Percentiles rank a stretch among this genome's conserved stretches.
Conservation (phyloP, 30 jellyfish, hydroid and myxozoan genomes). For the Aurelia sp. region DNA sequence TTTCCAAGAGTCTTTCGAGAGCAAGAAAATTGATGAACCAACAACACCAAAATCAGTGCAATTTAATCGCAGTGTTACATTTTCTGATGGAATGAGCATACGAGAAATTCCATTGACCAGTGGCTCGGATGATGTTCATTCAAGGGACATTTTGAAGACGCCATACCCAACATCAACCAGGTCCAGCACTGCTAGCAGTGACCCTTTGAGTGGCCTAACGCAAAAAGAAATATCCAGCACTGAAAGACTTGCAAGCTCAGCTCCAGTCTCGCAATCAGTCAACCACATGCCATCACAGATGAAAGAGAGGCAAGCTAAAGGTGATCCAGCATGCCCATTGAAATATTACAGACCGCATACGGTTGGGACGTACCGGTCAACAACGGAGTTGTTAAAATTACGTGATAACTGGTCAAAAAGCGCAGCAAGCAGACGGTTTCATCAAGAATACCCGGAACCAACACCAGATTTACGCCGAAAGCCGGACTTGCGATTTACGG, state of each 20-base stretch:
- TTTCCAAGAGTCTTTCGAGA: constrained; percentile 5
- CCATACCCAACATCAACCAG: constrained; percentile 28
- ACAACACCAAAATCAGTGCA: constrained; percentile 77
- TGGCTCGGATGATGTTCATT: constrained; percentile 27
- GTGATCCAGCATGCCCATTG: constrained; percentile 62
- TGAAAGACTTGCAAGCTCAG: constrained; percentile 5
- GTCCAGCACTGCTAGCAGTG: constrained; percentile 11
- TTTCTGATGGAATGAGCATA: constrained; percentile 74
- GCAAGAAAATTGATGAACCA: constrained; percentile 17
- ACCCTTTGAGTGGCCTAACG: neutral
- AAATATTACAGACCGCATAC: constrained; percentile 59
- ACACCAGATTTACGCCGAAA: constrained; percentile 78
- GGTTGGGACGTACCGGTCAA: constrained; percentile 56
- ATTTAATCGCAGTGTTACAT: constrained; percentile 70
- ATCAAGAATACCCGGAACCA: constrained; percentile 66
- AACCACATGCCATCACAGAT: constrained; percentile 71
- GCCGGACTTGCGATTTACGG: constrained; percentile 78
- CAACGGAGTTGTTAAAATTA: constrained; percentile 53
- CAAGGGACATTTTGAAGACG: constrained; percentile 14
- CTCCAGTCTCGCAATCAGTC: constrained; percentile 29
- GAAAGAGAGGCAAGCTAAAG: neutral
- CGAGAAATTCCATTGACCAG: constrained; percentile 76
- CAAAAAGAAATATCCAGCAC: constrained; percentile 2
- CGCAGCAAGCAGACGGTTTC: constrained; percentile 66
- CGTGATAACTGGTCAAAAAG: constrained; percentile 71